phyloP scores from a whole-genome alignment of 2,113 vertebrate genomes.

The Rhizomys pruinosus region DNA sequence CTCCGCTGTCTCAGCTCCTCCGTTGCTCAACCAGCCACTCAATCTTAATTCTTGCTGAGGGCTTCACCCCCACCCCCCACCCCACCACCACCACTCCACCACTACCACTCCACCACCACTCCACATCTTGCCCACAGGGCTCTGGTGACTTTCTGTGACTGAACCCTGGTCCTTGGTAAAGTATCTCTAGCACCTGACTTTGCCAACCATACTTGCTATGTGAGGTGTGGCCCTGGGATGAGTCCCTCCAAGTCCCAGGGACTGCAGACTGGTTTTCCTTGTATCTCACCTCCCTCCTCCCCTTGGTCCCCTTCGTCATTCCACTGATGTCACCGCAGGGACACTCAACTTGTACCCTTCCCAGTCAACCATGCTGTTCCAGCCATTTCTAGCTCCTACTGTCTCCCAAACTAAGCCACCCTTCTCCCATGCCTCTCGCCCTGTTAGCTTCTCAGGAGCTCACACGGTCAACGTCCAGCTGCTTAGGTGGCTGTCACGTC shows the following conservation, averaged over 20 bases:
- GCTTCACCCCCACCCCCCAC: slow-evolving; percentile 48
- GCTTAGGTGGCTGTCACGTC: neutral
- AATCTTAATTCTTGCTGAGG: slow-evolving; percentile 49
- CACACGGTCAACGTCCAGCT: neutral
- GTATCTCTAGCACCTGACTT: neutral
- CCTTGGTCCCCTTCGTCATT: neutral
- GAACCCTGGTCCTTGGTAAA: neutral
- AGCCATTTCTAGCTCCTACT: neutral
- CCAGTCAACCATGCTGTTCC: neutral
- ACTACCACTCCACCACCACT: too few relatives aligned
- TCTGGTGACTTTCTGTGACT: slow-evolving; percentile 24
- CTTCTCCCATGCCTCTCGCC: neutral
- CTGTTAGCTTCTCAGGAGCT: neutral
- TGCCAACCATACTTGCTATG: neutral
- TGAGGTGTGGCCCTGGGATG: neutral
- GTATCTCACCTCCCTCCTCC: too few relatives aligned
- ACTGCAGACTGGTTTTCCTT: neutral
- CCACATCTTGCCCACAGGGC: neutral
- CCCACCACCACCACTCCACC: too few relatives aligned
- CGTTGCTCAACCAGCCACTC: slow-evolving; percentile 63
- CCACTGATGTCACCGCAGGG: fast-evolving
- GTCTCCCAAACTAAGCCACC: neutral
- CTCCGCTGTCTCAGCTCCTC: slow-evolving; percentile 47
- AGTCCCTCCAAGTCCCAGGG: neutral
- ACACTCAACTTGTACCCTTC: neutral